Evolutionary conservation across 2,113 vertebrate species (phyloP), one percentile per base, ranked within the genome.

Genomic region (Condylura cristata): DNA sequence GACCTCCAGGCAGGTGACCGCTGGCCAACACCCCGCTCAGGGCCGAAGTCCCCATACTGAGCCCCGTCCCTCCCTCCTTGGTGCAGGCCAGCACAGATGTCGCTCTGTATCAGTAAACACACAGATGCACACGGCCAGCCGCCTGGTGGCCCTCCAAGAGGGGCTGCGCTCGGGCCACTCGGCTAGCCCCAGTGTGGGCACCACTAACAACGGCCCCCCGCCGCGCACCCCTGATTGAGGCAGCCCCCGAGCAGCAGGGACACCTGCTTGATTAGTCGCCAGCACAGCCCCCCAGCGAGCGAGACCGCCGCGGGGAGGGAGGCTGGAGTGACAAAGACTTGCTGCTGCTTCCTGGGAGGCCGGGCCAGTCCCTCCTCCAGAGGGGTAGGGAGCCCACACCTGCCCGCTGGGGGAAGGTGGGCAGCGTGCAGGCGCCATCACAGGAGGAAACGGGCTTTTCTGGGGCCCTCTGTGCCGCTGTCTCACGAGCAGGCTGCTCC

Each of bases 151-250:
- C 74, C 11, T 81, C 65, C 0, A 18, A 76, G 22, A 76, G 51
- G 20, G 74, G 58, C 39, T 48, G 7, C 82, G 74, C 66, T 71
- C 58, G 13, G 71, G 41, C 89, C 60, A 14, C 68, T 66, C 94
- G 0, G 10, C 0, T 1, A 16, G 34, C 58, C 74, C 79, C 68
- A n/a, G 39, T 2, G 0, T 1, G 0, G 60, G 72, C 16, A 0
- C 81, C n/a, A 48, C 90, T 96, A 86, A 75, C 83, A 53, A 83
- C 0, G 3, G 3, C 96, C 51, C 32, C 95, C 90, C 0, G 0
- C 70, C 0, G 30, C 0, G 2, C 6, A 34, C 32, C 89, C 91
- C 94, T 97, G 96, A 95, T 97, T 95, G 95, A 84, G 94, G 86
- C 94, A 46, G 94, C 56, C 68, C 68, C 86, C 0, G 1, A 89